Evolutionary conservation across 1,140 invertebrate species (phyloP).

Genomic region (Lasioglossum baleicum): DNA sequence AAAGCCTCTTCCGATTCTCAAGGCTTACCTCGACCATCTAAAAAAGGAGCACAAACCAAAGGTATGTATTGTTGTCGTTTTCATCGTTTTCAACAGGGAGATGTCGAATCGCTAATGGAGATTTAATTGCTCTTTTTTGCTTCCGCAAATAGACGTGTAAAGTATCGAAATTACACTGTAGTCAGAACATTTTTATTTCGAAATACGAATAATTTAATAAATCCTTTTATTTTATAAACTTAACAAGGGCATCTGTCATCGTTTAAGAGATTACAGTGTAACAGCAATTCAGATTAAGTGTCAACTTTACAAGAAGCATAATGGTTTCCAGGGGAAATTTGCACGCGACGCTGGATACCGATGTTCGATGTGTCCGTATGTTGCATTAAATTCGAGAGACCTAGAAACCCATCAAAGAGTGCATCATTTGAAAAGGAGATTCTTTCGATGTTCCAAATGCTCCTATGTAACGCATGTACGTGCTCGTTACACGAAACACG

Average conservation of each 20-base stretch:
- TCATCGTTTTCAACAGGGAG: background rate
- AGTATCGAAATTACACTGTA: background rate
- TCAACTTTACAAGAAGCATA: background rate
- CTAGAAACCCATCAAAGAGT: slow-evolving; percentile 74
- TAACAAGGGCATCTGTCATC: background rate
- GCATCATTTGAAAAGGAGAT: slow-evolving; percentile 81
- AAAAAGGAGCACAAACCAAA: slow-evolving; percentile 82
- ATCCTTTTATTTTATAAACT: background rate
- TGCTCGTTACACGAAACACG: slow-evolving; percentile 94
- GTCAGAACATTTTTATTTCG: background rate
- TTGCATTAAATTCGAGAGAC: slow-evolving; percentile 62
- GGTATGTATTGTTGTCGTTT: slow-evolving; percentile 58
- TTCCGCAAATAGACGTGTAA: background rate
- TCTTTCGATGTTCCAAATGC: slow-evolving; percentile 93
- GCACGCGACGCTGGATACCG: slow-evolving; percentile 40
- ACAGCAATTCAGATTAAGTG: background rate
- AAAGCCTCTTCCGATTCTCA: slow-evolving; percentile 79
- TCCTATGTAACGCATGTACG: slow-evolving; percentile 94
- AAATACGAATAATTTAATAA: background rate
- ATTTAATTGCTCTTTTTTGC: too few relatives aligned
- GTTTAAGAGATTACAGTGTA: background rate
- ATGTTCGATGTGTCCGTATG: slow-evolving; percentile 58
- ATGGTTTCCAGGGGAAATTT: slow-evolving; percentile 39
- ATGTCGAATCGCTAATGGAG: background rate
- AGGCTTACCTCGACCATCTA: slow-evolving; percentile 83